Conservation (phyloP, 2,888 invertebrate genomes). For the Melanostoma scalare region DNA sequence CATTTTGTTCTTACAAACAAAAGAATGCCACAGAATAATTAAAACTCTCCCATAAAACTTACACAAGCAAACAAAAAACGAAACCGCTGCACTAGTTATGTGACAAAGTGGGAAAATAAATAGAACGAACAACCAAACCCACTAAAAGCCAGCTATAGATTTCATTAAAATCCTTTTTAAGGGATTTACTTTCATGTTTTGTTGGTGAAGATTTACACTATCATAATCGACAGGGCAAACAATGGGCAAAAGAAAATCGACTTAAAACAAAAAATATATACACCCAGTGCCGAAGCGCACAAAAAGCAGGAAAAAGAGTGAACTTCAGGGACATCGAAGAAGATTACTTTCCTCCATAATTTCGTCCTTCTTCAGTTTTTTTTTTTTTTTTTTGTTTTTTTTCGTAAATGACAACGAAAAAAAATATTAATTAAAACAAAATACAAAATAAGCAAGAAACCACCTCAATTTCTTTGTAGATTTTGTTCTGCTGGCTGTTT, state of each 20-base stretch:
- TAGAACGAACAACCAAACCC: no score
- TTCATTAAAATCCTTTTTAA: constrained; percentile 53
- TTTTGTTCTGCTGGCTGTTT: constrained; percentile 26
- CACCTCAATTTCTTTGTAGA: constrained; percentile 35
- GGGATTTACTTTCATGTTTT: constrained; percentile 52
- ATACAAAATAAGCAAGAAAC: constrained; percentile 40
- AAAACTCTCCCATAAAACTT: no score
- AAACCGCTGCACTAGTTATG: no score
- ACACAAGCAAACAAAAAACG: no score
- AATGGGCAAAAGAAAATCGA: constrained; percentile 43
- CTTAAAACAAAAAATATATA: constrained; percentile 8
- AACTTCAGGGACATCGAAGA: constrained; percentile 49
- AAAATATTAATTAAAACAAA: constrained; percentile 64
- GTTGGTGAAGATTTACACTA: constrained; percentile 54
- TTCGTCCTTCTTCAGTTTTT: constrained; percentile 30
- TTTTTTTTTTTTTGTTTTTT: no score
- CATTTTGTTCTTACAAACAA: no score
- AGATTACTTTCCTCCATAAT: constrained; percentile 54
- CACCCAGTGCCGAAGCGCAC: not conserved
- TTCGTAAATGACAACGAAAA: constrained; percentile 7
- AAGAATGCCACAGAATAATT: no score
- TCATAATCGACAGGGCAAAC: constrained; percentile 59
- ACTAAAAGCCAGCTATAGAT: constrained; percentile 35
- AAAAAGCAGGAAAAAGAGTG: constrained; percentile 15
- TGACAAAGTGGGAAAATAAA: no score